Evolutionary conservation across 2,888 invertebrate genomes (phyloP), one percentile per base, ranked within the genome.

Genomic region (Mythimna albipuncta): DNA sequence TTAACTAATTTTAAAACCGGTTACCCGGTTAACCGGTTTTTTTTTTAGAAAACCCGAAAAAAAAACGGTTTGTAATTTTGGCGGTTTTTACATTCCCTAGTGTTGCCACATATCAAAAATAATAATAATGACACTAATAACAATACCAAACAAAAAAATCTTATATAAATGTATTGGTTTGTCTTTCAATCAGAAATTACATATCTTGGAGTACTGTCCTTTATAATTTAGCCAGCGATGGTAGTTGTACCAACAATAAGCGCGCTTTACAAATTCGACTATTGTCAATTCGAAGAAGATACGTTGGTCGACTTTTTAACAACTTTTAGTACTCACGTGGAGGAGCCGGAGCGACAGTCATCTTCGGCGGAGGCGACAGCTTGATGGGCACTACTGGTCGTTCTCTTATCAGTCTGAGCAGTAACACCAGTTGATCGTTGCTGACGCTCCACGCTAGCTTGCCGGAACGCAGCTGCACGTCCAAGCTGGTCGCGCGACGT

Each of bases 391-490:
- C 32, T 82, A 13, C 64, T 16, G 84, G 81, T 5, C 90, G 82
- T 81, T 94, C 95, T 7, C 89, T 79, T 10, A 92, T 44, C 75
- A 95, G 83, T 10, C 95, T 85, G 62, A 94, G 74, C 10, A 96
- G 85, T 61, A 96, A 77, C 1, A 88, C 77, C 47, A 96, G 84
- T 78, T 96, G 96, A 2, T 94, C 95, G 76, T 88, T 90, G 72
- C 93, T 94, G 41, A 94, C 91, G 19, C 94, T 91, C 91, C 92
- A 94, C 35, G 94, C 95, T 2, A 96, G 87, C 72, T 89, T 89
- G 0, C 84, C 70, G 0, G 94, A 93, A 0, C 91, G 88, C 32
- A 94, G 55, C 57, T 93, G 91, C 0, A 95, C 77, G 68, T 88
- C 89, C 11, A 95, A 72, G 35, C 89, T 91, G 6, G 88, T 89